Conservation (phyloP, 2,113 vertebrate genomes). For the Scopus umbretta region DNA sequence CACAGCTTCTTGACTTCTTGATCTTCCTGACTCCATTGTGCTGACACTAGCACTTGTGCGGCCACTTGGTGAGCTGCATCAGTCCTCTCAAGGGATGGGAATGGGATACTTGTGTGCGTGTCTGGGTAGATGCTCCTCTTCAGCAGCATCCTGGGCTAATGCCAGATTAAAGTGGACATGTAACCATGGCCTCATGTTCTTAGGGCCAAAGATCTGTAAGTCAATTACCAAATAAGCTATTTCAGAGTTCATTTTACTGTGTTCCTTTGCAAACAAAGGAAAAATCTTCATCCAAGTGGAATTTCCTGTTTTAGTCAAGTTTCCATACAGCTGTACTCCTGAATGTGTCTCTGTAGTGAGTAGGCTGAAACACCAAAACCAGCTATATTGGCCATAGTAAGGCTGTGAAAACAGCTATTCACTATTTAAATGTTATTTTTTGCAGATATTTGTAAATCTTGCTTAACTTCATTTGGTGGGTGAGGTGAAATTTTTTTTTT, state of each 20-base stretch:
- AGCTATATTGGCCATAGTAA: background rate
- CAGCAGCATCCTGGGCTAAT: background rate
- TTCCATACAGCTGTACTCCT: background rate
- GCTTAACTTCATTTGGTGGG: background rate
- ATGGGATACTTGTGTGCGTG: accelerated
- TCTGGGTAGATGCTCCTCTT: background rate
- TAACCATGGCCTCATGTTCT: background rate
- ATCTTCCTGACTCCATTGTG: background rate
- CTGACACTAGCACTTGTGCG: background rate
- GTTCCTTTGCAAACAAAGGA: background rate
- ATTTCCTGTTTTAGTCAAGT: background rate
- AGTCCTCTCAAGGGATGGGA: background rate
- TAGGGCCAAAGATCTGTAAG: background rate
- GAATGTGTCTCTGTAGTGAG: background rate
- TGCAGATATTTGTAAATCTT: background rate
- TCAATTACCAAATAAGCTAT: background rate
- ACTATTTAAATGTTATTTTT: background rate
- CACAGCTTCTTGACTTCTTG: accelerated
- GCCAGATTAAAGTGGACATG: background rate
- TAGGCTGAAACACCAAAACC: background rate
- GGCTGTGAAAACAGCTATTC: background rate
- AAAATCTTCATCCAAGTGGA: background rate
- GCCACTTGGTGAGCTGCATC: background rate
- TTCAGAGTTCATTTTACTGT: background rate
- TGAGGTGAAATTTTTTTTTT: accelerated